Evolutionary conservation across 2,888 invertebrate genomes (phyloP).

Genomic region (Leucophenga maculata): DNA sequence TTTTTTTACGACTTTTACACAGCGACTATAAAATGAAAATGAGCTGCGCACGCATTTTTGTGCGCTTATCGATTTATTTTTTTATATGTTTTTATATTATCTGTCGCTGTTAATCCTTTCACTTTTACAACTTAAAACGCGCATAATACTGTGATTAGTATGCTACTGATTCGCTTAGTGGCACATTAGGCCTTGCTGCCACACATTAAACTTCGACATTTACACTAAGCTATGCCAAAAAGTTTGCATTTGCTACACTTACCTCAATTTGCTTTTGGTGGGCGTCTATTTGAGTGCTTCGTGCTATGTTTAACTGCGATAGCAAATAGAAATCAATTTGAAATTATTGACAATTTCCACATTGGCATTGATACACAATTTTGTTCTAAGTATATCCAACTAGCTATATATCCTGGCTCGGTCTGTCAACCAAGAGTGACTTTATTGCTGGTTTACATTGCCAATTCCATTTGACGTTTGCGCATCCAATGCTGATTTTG

Average conservation of each 20-base stretch:
- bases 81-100: conserved; percentile 41
- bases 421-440: neutral
- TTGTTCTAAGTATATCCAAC: neutral
- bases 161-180: neutral
- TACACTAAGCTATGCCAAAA: conserved; percentile 12
- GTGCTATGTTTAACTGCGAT: conserved; percentile 44
- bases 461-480: conserved; percentile 31
- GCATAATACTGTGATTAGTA: neutral
- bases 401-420: neutral
- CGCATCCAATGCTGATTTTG: conserved; percentile 39
- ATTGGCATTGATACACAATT: conserved; percentile 57
- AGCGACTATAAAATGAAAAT: too few relatives aligned
- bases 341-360: conserved; percentile 70
- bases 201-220: too few relatives aligned
- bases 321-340: conserved; percentile 70
- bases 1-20: too few relatives aligned
- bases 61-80: conserved; percentile 57
- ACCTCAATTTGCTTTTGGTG: neutral
- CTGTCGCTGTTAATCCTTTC: neutral
- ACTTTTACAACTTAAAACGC: conserved; percentile 29
- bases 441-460: conserved; percentile 10
- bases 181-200: neutral
- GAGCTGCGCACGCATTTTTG: conserved; percentile 9
- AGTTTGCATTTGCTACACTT: neutral
- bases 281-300: conserved; percentile 36